These are phyloP conservation scores for Microplitis demolitor DNA, from an alignment of 1,140 invertebrate genomes.

Conservation along the genomic window DNA sequence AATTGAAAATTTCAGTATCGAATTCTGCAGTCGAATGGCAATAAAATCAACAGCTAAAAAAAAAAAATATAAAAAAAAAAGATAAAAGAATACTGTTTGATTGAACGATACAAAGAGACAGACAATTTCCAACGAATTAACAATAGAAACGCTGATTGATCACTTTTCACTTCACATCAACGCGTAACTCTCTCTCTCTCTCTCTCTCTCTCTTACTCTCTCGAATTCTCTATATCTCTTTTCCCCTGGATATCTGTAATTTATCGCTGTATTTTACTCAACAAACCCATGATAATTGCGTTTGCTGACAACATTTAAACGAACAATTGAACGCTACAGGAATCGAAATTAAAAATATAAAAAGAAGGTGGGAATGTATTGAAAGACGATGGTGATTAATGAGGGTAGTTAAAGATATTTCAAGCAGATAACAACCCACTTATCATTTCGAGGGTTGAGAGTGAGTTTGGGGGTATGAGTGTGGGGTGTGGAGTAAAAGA, in stretches of 20 bases:
- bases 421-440: not conserved
- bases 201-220: constrained; percentile 12
- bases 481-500: too few species aligned
- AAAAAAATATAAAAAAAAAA: not conserved
- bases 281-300: constrained; percentile 18
- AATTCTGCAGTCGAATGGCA: not conserved
- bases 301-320: constrained; percentile 24
- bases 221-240: constrained; percentile 10
- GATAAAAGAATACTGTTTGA: not conserved
- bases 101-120: constrained; percentile 17
- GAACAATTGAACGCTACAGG: not conserved
- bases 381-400: not conserved
- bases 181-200: constrained; percentile 1
- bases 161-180: constrained; percentile 39
- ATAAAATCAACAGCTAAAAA: not conserved
- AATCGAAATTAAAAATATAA: not conserved
- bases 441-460: not conserved
- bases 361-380: not conserved
- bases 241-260: constrained; percentile 40
- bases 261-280: constrained; percentile 41
- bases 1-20: too few species aligned
- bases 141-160: constrained; percentile 51
- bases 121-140: constrained; percentile 30
- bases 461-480: not conserved
- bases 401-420: not conserved